Percentiles rank a stretch among this genome's conserved stretches.
Conservation (phyloP, 1,140 invertebrate species). For the Rhopalosiphum maidis region DNA sequence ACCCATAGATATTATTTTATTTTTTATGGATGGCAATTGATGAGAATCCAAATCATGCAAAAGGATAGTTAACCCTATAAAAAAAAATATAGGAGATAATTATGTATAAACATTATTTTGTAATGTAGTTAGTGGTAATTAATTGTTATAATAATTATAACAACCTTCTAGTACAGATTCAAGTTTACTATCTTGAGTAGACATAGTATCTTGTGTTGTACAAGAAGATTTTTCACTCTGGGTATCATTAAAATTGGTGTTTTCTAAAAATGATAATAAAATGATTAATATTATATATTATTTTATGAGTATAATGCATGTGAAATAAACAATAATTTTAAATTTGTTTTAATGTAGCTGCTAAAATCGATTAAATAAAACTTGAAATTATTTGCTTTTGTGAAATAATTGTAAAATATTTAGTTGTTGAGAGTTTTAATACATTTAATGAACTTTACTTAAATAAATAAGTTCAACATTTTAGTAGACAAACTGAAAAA, state of each 20-base stretch:
- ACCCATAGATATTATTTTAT: constrained; percentile 52
- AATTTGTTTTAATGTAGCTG: too few relatives aligned
- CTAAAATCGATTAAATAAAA: too few relatives aligned
- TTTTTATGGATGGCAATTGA: constrained; percentile 44
- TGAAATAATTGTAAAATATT: not conserved
- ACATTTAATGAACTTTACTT: not conserved
- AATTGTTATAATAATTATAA: not conserved
- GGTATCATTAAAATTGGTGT: not conserved
- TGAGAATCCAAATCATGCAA: constrained; percentile 32
- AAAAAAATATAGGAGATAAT: not conserved
- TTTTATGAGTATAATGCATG: too few relatives aligned
- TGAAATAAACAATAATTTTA: too few relatives aligned
- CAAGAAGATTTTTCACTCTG: constrained; percentile 37
- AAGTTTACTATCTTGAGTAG: constrained; percentile 55
- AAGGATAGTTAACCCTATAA: constrained; percentile 40
- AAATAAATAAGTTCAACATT: not conserved
- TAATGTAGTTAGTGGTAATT: too few relatives aligned
- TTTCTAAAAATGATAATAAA: not conserved
- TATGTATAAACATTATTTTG: not conserved
- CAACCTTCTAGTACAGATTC: constrained; percentile 47
- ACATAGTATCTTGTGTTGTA: constrained; percentile 45
- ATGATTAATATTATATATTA: not conserved
- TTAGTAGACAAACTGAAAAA: not conserved
- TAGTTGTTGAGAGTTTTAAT: not conserved
- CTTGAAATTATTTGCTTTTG: too few relatives aligned